Base-by-base conservation (phyloP, 2,888 invertebrate species). In the Cartodere bifasciata region DNA sequence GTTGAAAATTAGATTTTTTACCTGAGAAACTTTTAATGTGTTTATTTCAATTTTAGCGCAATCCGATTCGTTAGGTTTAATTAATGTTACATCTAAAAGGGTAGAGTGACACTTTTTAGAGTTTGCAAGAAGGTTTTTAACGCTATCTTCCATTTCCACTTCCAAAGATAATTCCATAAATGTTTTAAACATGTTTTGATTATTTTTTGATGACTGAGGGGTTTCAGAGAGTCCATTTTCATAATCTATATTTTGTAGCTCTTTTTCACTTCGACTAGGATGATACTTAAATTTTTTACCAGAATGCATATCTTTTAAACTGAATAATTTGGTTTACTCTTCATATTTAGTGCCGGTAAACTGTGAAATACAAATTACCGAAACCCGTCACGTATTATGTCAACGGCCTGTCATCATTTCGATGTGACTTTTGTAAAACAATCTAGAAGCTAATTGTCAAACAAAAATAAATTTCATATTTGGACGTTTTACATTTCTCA, bases 71-170 rank as follows among this genome's bases (percentile, higher is more conserved):
- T 44, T 41, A 3, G 57, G 53, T 36, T 54, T 48, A 11, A 58
- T 52, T 6, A 58, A 49, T 3, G 56, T 58, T 3, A 58, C 56
- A 37, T 58, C 58, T 12, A 58, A 32, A 15, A 53, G 38, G 3
- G 51, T 44, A 4, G 51, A 50, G 15, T 41, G 39, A 34, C 46
- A 44, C 38, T 47, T 48, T 32, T 49, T 43, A 1, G 52, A 49
- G 9, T 43, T 46, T 10, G 46, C 41, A 13, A 56, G 45, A 13
- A 56, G 44, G 13, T 51, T 46, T 23, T 46, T 47, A 4, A 53
- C 43, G 30, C 50, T 52, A 23, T 52, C 50, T 31, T 53, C 50
- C 39, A 57, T 52, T 39, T 59, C 56, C 3, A 58, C 46, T 36
- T 58, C 57, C 13, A 59, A 37, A 10, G 48, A 51, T 11, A 56